phyloP scores from a whole-genome alignment of 1,140 invertebrate genomes.

The Euglossa dilemma region DNA sequence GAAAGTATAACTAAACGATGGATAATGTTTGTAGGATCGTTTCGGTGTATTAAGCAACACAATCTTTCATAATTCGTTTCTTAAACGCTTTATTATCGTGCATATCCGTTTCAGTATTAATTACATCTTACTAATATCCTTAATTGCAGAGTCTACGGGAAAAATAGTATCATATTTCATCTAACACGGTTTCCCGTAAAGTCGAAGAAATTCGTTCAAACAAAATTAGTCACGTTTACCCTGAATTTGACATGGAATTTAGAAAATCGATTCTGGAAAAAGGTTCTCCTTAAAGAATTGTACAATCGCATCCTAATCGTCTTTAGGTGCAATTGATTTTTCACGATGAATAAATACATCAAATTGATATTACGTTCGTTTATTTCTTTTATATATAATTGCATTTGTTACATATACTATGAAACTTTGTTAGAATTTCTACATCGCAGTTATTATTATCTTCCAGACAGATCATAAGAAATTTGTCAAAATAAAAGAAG shows the following conservation, averaged over 20 bases:
- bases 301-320: neutral
- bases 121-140: neutral
- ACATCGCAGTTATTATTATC: neutral
- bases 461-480: neutral
- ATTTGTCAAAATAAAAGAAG: neutral
- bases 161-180: neutral
- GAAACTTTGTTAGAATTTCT: neutral
- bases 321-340: neutral
- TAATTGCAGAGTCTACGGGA: neutral
- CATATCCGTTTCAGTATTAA: neutral
- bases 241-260: neutral
- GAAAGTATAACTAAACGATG: neutral
- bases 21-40: neutral
- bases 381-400: neutral
- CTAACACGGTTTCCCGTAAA: no score
- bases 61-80: neutral
- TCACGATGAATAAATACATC: neutral
- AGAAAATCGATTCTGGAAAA: neutral
- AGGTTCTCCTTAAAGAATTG: neutral
- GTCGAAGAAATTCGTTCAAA: neutral
- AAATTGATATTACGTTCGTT: neutral
- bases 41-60: neutral
- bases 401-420: neutral
- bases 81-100: neutral
- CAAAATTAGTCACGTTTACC: neutral